These are phyloP conservation scores for Crioceris asparagi DNA, from an alignment of 2,888 invertebrate genomes.

Conservation along the genomic window DNA sequence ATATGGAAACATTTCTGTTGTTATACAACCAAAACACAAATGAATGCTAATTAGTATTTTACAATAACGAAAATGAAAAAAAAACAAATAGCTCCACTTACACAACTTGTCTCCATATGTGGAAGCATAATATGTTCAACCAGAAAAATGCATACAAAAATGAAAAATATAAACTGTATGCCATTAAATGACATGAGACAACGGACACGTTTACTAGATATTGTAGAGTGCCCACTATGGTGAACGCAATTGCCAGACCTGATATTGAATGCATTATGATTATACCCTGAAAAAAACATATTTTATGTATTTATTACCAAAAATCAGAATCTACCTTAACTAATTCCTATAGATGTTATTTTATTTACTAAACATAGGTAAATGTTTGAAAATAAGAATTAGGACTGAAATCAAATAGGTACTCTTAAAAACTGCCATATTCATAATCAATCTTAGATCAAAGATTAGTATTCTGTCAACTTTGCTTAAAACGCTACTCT, in stretches of 20 bases:
- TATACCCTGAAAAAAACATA: conserved; percentile 45
- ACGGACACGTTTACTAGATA: conserved; percentile 14
- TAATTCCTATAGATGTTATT: no score
- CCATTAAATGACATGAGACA: conserved; percentile 43
- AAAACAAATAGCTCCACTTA: conserved; percentile 37
- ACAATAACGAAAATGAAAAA: not conserved
- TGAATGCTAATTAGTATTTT: no score
- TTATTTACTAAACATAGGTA: no score
- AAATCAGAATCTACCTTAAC: no score
- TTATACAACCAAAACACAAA: not conserved
- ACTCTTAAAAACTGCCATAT: no score
- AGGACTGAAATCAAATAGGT: no score
- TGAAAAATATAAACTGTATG: conserved; percentile 34
- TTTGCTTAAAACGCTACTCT: no score
- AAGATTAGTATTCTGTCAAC: no score
- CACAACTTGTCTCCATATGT: conserved; percentile 55
- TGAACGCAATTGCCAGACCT: conserved; percentile 48
- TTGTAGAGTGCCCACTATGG: conserved; percentile 38
- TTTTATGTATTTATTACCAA: no score
- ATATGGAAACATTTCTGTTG: conserved; percentile 16
- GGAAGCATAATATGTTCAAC: conserved; percentile 57
- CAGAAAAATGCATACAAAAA: conserved; percentile 62
- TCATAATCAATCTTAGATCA: no score
- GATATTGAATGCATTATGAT: conserved; percentile 52
- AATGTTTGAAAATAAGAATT: no score